phyloP scores from a whole-genome alignment of 1,140 invertebrate species.

The Ceratina australensis region DNA sequence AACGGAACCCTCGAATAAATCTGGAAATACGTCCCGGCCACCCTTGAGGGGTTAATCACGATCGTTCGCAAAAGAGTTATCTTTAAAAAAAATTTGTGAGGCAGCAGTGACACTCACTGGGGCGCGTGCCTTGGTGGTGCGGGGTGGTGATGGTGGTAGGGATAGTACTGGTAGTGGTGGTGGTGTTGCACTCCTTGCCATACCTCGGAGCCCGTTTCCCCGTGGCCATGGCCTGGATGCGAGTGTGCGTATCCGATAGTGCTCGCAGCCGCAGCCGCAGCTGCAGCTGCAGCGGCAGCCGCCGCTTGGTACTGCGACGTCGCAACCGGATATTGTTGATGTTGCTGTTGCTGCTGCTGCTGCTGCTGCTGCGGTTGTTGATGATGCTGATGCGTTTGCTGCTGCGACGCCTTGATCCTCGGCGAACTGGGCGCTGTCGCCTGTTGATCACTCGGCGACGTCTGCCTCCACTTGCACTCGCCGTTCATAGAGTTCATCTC shows the following conservation, averaged over 20 bases:
- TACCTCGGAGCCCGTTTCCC: constrained; percentile 81
- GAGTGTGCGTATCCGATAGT: constrained; percentile 65
- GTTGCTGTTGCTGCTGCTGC: constrained; percentile 62
- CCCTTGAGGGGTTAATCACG: constrained; percentile 12
- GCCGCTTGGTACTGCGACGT: constrained; percentile 73
- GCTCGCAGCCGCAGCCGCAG: constrained; percentile 57
- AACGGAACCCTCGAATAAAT: neutral
- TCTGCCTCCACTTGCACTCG: constrained; percentile 80
- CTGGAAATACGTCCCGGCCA: no score
- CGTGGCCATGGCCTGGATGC: constrained; percentile 68
- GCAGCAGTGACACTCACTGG: constrained; percentile 82
- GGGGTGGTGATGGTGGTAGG: constrained; percentile 82
- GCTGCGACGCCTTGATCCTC: constrained; percentile 67
- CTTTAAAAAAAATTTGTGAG: constrained; percentile 66
- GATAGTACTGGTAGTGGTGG: constrained; percentile 84
- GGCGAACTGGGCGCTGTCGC: constrained; percentile 70
- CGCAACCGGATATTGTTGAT: constrained; percentile 69
- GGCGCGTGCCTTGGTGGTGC: constrained; percentile 81
- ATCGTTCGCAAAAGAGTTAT: constrained; percentile 45
- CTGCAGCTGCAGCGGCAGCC: constrained; percentile 64
- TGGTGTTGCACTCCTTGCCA: constrained; percentile 83
- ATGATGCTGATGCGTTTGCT: constrained; percentile 65
- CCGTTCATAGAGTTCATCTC: constrained; percentile 81
- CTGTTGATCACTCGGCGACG: constrained; percentile 70
- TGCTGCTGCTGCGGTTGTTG: constrained; percentile 64